Evolutionary conservation across 2,797 vertebrate genomes (phyloP), one percentile per base, ranked within the genome.

Genomic region (Crenuchus spilurus): DNA sequence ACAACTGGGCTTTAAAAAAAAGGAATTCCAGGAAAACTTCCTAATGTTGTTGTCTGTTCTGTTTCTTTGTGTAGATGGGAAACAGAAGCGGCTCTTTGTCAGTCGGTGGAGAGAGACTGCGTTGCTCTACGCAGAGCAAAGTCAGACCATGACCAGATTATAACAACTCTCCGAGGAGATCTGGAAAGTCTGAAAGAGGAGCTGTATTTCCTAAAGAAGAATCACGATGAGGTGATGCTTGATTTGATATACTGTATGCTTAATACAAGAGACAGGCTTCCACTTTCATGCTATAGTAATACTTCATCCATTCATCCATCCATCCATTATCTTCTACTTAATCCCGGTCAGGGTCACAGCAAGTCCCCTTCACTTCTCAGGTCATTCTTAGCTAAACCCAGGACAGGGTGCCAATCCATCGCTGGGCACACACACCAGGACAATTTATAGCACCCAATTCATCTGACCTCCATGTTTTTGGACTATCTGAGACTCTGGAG

Each of bases 101-200:
- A 93, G 83, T 94, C 92, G 0, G 92, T 94, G 11, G 93, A 94
- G 78, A 86, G 90, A 39, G 93, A 94, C 83, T 93, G 92, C 58
- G 89, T 91, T 72, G 89, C 92, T 68, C 81, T 94, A 83, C 87
- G 65, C 75, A 90, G 91, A 73, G 92, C 89, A 0, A 94, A 94
- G 89, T 88, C 91, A 0, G 91, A 93, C 76, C 92, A 94, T 0
- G 89, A 91, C 60, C 91, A 92, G 83, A 80, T 93, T 70, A 91
- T 91, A 2, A 72, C 85, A 55, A 91, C 90, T 0, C 89, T 94
- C 74, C 80, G 85, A 55, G 90, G 90, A 52, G 92, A 94, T 70
- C 85, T 94, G 79, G 92, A 93, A 70, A 92, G 92, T 83, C 88
- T 94, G 82, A 92, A 92, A 85, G 91, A 92, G 76, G 92, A 94